These are phyloP conservation scores for Ptyas mucosa DNA, from an alignment of 2,113 vertebrate genomes.

Conservation along the genomic window DNA sequence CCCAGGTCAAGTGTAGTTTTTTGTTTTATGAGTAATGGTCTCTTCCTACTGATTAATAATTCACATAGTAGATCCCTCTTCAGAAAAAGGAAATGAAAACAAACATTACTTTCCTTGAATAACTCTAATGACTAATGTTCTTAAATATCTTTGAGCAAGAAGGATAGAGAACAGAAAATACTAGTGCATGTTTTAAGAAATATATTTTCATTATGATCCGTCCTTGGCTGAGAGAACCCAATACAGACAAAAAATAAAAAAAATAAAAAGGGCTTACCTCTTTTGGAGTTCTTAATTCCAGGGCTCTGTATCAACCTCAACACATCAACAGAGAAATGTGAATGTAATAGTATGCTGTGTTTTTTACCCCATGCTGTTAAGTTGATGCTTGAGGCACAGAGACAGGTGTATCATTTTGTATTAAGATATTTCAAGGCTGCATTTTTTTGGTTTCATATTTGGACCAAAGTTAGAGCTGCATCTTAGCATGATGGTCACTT, in stretches of 20 bases:
- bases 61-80: not conserved
- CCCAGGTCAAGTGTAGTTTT: not conserved
- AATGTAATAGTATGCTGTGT: not conserved
- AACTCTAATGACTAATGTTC: not conserved
- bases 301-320: not conserved
- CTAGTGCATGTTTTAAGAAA: not conserved
- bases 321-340: not conserved
- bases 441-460: conserved; percentile 27
- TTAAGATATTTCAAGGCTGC: not conserved
- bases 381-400: not conserved
- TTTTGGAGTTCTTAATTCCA: not conserved
- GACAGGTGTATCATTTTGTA: not conserved
- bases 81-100: not conserved
- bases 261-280: not conserved
- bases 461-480: not conserved
- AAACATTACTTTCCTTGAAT: not conserved
- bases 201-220: not conserved
- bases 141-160: not conserved
- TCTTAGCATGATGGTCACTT: conserved; percentile 15
- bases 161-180: not conserved
- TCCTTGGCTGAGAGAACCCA: not conserved
- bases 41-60: not conserved
- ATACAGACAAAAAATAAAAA: not conserved
- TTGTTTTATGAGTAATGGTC: not conserved
- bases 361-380: not conserved